phyloP scores from a whole-genome alignment of 2,797 vertebrate genomes.

The Hipposideros larvatus region DNA sequence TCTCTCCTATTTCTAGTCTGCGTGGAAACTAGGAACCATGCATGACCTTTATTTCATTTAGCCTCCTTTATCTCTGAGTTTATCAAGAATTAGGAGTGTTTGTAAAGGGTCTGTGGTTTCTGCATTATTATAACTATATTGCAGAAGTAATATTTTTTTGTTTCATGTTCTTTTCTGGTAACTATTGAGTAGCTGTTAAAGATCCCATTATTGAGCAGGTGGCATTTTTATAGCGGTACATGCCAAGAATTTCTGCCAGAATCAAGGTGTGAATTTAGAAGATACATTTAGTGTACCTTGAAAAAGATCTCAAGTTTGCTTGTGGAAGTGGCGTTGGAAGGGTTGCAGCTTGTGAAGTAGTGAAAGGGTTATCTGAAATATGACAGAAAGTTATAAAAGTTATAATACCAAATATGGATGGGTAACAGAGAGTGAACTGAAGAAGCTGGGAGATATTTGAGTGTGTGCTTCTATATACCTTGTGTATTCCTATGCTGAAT shows the following conservation, averaged over 20 bases:
- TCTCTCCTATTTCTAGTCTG: neutral
- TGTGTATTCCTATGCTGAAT: neutral
- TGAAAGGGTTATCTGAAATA: neutral
- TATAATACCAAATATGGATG: neutral
- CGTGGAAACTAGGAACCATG: neutral
- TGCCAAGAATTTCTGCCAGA: slow-evolving; percentile 27
- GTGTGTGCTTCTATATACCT: neutral
- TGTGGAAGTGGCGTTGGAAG: neutral
- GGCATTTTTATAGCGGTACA: slow-evolving; percentile 17
- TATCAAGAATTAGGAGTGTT: slow-evolving; percentile 9
- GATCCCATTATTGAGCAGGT: neutral
- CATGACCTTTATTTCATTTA: neutral
- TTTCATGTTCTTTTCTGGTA: neutral
- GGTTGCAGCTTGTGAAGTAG: neutral
- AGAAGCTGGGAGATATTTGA: neutral
- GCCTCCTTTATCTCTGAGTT: neutral
- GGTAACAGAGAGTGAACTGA: neutral
- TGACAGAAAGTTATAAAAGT: neutral
- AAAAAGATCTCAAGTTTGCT: neutral
- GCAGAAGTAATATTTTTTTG: neutral
- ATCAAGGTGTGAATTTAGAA: slow-evolving; percentile 47
- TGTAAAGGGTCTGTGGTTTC: neutral
- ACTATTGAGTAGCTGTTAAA: neutral
- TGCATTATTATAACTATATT: neutral
- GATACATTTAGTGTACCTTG: neutral